Evolutionary conservation across 2,888 invertebrate genomes (phyloP), one percentile per base, ranked within the genome.

Genomic region (Cosmopolites sordidus): DNA sequence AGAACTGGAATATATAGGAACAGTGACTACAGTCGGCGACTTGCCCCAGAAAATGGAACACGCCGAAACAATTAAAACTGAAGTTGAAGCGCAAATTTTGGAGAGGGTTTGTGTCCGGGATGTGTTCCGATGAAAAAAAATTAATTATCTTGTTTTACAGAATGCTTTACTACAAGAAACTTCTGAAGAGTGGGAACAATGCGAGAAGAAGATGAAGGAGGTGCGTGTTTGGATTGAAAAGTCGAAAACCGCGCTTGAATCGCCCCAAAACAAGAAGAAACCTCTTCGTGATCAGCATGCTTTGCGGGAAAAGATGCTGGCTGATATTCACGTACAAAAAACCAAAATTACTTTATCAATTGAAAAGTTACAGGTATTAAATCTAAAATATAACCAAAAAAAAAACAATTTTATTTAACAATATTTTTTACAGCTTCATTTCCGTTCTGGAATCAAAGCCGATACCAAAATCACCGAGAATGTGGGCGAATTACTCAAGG

Each of bases 141-240:
- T 51, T 61, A 30, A 16, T 8, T 18, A 2, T 11, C 18, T 27
- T 30, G 2, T 38, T 61, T 79, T 80, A 58, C 75, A 92, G 92
- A 88, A 89, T 70, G 87, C 90, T 41, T 76, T 92, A 63, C 79
- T 95, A 55, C 90, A 91, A 80, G 95, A 95, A 76, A 85, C 92
- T 47, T 87, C 89, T 43, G 93, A 94, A 72, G 94, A 95, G 77
- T 95, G 95, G 92, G 93, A 94, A 71, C 90, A 95, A 73, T 95
- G 93, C 75, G 94, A 95, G 75, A 88, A 84, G 73, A 95, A 96
- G 74, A 82, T 95, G 73, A 89, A 90, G 73, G 94, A 95, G 64
- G 89, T 91, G 41, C 85, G 84, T 56, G 80, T 81, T 60, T 96
- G 94, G 93, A 83, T 94, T 63, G 93, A 94, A 57, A 92, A 92